Conservation (phyloP, 2,113 vertebrate genomes). For the Suricata suricatta region DNA sequence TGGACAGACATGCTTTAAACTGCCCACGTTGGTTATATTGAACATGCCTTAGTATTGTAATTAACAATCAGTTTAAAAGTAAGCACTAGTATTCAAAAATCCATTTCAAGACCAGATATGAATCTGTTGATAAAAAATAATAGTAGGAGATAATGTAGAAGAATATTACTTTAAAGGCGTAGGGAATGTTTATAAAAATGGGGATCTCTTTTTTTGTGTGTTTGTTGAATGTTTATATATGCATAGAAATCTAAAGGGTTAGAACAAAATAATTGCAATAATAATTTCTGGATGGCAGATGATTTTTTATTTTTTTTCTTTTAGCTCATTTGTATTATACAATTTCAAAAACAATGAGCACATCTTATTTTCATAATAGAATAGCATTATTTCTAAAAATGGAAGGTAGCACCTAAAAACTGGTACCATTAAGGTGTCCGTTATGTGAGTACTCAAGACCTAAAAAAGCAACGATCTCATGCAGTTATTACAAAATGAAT, state of each 20-base stretch:
- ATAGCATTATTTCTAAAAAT: constrained; percentile 53
- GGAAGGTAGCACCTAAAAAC: constrained; percentile 26
- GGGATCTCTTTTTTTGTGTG: not conserved
- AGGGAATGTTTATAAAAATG: constrained; percentile 27
- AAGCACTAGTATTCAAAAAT: not conserved
- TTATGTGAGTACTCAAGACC: not conserved
- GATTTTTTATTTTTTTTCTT: not conserved
- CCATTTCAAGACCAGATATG: not conserved
- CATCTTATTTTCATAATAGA: constrained; percentile 49
- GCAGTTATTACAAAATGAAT: constrained; percentile 30
- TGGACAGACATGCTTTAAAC: not conserved
- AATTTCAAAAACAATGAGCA: constrained; percentile 22
- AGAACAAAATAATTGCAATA: constrained; percentile 20
- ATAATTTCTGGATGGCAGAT: constrained; percentile 34
- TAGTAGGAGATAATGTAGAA: not conserved
- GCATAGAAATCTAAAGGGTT: constrained; percentile 39
- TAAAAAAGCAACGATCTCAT: not conserved
- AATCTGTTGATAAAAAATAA: not conserved
- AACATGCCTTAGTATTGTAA: not conserved
- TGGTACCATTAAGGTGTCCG: not conserved
- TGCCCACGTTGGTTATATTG: not conserved
- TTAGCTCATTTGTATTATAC: not conserved
- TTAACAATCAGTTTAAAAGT: not conserved
- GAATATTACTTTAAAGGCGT: constrained; percentile 1
- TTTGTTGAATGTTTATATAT: not conserved